Base-by-base conservation (phyloP, 2,113 vertebrate genomes). In the cat (Felis catus) region DNA sequence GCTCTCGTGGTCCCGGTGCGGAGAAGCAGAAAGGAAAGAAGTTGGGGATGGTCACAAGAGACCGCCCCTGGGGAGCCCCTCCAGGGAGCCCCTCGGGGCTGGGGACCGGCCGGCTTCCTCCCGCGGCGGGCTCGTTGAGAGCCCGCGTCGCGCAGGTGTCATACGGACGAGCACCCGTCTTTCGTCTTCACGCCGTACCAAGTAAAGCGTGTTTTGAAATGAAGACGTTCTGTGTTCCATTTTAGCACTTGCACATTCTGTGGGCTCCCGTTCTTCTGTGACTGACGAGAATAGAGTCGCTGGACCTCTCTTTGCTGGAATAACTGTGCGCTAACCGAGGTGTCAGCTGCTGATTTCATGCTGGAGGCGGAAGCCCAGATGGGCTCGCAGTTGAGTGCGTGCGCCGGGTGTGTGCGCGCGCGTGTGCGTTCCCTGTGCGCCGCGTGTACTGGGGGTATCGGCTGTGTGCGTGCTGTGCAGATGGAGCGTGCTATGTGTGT, bases 301-400 rank as follows among this genome's bases (percentile, higher is more conserved):
- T 0, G 76, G 83, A 2, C 23, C n/a, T 29, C 1, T 41, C 18
- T n/a, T 36, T 25, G 9, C 21, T 27, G 70, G 31, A 83, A 3
- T 12, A 2, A 10, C 51, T 39, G 53, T 31, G 48, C 0, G 0
- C 63, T 23, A 19, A 45, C 45, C 55, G 4, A 1, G 15, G 36
- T 3, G 5, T 36, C 10, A 4, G 53, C 58, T 1, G 19, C 0
- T 10, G 36, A 31, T 16, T 39, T 73, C 41, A 4, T 55, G 61
- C 51, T 0, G 27, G 51, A n/a, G 58, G 51, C 23, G 0, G 18
- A 29, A 18, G 66, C 36, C 73, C 15, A 7, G 74, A 4, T 16
- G 14, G 41, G 33, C 12, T 5, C 3, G 39, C 27, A 18, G 51
- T 7, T 55, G 39, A 65, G 5, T 18, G 3, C 18, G 3, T 36